phyloP scores from a whole-genome alignment of 2,113 vertebrate species.

The Lynx canadensis region DNA sequence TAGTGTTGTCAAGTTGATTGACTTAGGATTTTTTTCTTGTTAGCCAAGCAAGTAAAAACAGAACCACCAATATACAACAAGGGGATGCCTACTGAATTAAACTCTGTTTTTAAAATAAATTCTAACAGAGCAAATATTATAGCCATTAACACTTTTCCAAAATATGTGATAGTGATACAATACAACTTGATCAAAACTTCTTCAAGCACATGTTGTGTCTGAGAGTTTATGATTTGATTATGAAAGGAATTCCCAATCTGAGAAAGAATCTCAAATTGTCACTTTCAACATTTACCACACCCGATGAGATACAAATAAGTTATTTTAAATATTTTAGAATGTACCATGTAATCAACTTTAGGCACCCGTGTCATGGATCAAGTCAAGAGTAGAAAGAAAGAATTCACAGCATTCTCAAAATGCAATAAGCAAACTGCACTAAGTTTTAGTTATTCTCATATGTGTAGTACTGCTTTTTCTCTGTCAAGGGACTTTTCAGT shows the following conservation, averaged over 20 bases:
- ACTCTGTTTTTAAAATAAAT: background rate
- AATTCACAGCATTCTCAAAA: background rate
- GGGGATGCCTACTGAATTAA: background rate
- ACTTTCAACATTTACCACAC: background rate
- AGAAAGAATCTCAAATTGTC: background rate
- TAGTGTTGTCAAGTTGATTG: background rate
- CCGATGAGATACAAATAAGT: background rate
- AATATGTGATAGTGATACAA: background rate
- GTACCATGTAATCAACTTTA: background rate
- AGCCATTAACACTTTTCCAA: background rate
- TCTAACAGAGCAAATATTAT: background rate
- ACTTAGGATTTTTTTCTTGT: background rate
- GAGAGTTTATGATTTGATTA: background rate
- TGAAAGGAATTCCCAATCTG: constrained; percentile 32
- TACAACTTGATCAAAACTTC: background rate
- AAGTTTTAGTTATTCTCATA: background rate
- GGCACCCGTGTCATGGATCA: background rate
- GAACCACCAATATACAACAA: background rate
- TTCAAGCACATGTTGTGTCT: background rate
- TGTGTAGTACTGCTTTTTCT: background rate
- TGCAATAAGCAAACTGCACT: background rate
- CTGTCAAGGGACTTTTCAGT: background rate
- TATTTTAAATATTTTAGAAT: background rate
- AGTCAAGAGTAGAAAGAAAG: background rate
- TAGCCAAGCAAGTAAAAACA: background rate